Evolutionary conservation across 92 coral and sea anemone species (phyloP).

Genomic region (Siderastrea radians): DNA sequence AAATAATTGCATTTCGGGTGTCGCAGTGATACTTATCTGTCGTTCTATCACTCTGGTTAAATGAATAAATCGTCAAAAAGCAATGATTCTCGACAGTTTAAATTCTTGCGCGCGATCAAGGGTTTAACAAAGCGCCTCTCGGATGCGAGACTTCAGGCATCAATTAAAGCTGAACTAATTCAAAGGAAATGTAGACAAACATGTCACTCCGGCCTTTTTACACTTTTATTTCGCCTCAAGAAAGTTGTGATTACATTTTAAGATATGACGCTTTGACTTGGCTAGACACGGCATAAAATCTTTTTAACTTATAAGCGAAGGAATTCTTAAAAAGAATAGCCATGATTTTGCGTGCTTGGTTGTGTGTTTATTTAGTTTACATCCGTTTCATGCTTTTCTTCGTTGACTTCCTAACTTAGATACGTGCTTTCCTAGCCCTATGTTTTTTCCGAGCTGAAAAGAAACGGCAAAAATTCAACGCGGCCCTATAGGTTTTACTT

Average conservation of each 20-base stretch:
- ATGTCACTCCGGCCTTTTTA: constrained; percentile 46
- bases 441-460: background rate
- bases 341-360: constrained; percentile 22
- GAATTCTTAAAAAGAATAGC: constrained; percentile 11
- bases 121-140: constrained; percentile 48
- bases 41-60: constrained; percentile 26
- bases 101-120: constrained; percentile 36
- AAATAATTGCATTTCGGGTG: constrained; percentile 76
- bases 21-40: constrained; percentile 64
- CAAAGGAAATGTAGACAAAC: constrained; percentile 48
- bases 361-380: constrained; percentile 28
- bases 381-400: constrained; percentile 20
- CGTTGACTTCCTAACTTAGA: background rate
- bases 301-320: constrained; percentile 13
- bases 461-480: background rate
- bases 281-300: background rate
- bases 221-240: constrained; percentile 16
- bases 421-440: constrained; percentile 9
- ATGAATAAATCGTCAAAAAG: constrained; percentile 32
- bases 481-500: background rate
- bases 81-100: constrained; percentile 38
- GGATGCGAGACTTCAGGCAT: constrained; percentile 41
- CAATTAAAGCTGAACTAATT: constrained; percentile 52
- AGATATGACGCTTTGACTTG: background rate
- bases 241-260: constrained; percentile 24